Evolutionary conservation across 2,113 vertebrate genomes (phyloP).

Genomic region (Calidris pygmaea): DNA sequence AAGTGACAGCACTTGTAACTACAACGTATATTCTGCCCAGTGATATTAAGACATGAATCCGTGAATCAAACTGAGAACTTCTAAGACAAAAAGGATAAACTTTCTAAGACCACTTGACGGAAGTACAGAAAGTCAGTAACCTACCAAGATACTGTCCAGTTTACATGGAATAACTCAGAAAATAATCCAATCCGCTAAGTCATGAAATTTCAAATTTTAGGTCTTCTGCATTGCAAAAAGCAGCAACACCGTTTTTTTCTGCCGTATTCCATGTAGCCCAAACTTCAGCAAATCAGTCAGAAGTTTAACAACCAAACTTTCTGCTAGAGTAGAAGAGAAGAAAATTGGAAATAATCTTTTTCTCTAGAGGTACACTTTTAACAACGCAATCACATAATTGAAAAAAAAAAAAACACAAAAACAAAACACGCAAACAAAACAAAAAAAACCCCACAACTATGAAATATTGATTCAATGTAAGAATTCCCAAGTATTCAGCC

Average conservation of each 20-base stretch:
- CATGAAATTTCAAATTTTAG: background rate
- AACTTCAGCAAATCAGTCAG: background rate
- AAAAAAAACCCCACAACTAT: background rate
- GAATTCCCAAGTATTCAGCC: background rate
- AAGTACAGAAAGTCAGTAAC: background rate
- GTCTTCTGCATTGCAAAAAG: background rate
- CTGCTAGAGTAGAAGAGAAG: background rate
- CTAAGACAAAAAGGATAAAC: background rate
- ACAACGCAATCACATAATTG: background rate
- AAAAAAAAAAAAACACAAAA: background rate
- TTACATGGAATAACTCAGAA: background rate
- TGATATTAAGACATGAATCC: background rate
- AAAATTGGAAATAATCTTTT: background rate
- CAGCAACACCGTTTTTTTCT: background rate
- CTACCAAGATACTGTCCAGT: background rate
- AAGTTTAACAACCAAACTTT: background rate
- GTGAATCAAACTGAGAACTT: background rate
- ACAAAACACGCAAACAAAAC: background rate
- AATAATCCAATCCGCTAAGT: background rate
- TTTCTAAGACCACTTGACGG: background rate
- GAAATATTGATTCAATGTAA: background rate
- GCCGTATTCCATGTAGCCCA: background rate
- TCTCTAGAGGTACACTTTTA: background rate
- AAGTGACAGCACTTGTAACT: background rate
- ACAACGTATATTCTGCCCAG: background rate